Conservation (phyloP, 2,888 invertebrate species). For the Drosophila algonquin region DNA sequence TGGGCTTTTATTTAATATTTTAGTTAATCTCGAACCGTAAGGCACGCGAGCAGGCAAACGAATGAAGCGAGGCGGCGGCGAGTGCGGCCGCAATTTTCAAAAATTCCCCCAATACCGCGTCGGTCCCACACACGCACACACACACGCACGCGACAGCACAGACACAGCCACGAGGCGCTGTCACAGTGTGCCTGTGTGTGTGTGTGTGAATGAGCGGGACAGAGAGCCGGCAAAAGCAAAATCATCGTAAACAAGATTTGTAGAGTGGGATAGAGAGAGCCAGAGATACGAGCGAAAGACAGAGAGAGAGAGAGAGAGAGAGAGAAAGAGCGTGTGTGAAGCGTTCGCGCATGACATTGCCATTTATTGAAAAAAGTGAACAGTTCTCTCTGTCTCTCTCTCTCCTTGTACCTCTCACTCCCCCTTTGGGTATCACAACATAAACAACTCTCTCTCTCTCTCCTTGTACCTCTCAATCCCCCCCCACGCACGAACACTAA, state of each 20-base stretch:
- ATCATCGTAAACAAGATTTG: constrained; percentile 45
- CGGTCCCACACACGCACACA: constrained; percentile 60
- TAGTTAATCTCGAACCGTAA: constrained; percentile 65
- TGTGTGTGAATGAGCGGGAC: constrained; percentile 21
- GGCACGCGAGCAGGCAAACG: constrained; percentile 76
- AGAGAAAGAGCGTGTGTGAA: constrained; percentile 19
- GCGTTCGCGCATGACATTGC: constrained; percentile 69
- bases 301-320: not conserved
- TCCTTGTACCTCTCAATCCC: not conserved
- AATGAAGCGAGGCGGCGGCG: constrained; percentile 77
- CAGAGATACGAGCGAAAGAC: not conserved
- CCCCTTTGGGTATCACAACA: not conserved
- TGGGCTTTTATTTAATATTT: constrained; percentile 22
- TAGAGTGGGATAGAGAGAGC: not conserved
- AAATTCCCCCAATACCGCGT: constrained; percentile 18
- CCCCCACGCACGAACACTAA: not conserved
- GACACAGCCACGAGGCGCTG: constrained; percentile 4
- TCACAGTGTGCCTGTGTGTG: constrained; percentile 19
- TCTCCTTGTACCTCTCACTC: constrained; percentile 15
- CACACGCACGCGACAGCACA: constrained; percentile 39
- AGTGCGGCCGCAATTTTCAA: constrained; percentile 65
- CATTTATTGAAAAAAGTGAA: constrained; percentile 73
- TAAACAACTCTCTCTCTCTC: not conserved
- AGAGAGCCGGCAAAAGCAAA: constrained; percentile 65
- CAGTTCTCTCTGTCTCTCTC: constrained; percentile 17